Percentiles rank a stretch among this genome's conserved stretches.
Evolutionary conservation across 53 echinoderm and acorn worm species (phyloP).

Genomic region (Paelopatides confundens): DNA sequence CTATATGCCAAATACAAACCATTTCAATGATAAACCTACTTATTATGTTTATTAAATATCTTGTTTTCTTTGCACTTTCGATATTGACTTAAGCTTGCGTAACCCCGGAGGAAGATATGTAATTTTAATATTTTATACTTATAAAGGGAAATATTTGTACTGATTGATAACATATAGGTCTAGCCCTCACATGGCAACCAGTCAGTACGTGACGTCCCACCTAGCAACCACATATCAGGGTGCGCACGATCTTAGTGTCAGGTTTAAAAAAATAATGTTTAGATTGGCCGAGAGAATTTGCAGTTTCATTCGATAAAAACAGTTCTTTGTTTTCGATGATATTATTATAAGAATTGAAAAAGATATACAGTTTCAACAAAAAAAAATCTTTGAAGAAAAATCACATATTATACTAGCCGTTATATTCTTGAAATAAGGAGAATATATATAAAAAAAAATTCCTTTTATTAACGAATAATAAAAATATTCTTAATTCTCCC

Average conservation of each 20-base stretch:
- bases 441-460: too few species aligned
- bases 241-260: neutral
- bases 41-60: neutral
- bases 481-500: too few species aligned
- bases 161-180: neutral
- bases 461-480: too few species aligned
- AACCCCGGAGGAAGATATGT: constrained; percentile 12
- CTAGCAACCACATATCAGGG: neutral
- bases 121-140: constrained; percentile 16
- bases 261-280: constrained; percentile 40
- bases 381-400: too few species aligned
- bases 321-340: neutral
- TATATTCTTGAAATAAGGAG: too few species aligned
- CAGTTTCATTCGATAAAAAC: neutral
- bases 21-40: too few species aligned
- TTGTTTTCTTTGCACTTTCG: constrained; percentile 25
- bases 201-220: neutral
- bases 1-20: too few species aligned
- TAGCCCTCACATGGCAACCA: neutral
- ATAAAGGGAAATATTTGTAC: neutral
- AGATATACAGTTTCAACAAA: too few species aligned
- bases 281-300: constrained; percentile 16
- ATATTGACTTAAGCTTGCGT: neutral
- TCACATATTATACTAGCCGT: too few species aligned
- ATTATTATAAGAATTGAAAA: too few species aligned